phyloP scores from a whole-genome alignment of 2,888 invertebrate species.

The Thereva unica region DNA sequence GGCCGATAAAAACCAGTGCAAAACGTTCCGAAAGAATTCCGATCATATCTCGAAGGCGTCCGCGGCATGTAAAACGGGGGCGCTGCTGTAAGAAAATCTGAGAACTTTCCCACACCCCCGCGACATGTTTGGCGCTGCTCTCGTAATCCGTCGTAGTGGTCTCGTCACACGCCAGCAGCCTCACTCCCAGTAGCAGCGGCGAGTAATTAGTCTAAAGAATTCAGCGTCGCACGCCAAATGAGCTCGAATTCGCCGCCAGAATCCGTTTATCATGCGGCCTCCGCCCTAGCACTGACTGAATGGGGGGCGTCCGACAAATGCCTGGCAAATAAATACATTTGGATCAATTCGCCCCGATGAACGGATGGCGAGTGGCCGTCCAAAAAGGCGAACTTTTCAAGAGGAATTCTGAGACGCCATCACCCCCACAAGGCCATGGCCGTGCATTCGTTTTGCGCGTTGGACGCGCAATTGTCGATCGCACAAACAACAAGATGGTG shows the following conservation, averaged over 20 bases:
- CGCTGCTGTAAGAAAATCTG: neutral
- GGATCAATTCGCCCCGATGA: slow-evolving; percentile 2
- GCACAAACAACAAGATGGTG: neutral
- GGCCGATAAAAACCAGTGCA: too few relatives aligned
- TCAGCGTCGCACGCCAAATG: slow-evolving; percentile 12
- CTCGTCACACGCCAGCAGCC: neutral
- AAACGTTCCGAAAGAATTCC: neutral
- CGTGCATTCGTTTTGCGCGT: neutral
- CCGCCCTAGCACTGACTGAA: neutral
- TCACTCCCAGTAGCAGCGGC: neutral
- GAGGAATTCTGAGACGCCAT: neutral
- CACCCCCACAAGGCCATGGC: neutral
- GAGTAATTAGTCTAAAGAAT: slow-evolving; percentile 5
- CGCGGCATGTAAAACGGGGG: neutral
- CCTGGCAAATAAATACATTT: neutral
- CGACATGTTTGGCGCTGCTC: neutral
- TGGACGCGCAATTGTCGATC: too few relatives aligned
- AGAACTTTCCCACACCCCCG: slow-evolving; percentile 13
- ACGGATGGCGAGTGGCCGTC: neutral
- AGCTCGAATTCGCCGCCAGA: slow-evolving; percentile 1
- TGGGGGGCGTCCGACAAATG: neutral
- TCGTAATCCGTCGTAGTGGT: neutral
- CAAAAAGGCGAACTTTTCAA: neutral
- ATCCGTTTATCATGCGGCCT: slow-evolving; percentile 3
- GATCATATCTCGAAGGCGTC: neutral